Base-by-base conservation (phyloP, 2,888 invertebrate genomes). In the Pristionchus exspectatus region DNA sequence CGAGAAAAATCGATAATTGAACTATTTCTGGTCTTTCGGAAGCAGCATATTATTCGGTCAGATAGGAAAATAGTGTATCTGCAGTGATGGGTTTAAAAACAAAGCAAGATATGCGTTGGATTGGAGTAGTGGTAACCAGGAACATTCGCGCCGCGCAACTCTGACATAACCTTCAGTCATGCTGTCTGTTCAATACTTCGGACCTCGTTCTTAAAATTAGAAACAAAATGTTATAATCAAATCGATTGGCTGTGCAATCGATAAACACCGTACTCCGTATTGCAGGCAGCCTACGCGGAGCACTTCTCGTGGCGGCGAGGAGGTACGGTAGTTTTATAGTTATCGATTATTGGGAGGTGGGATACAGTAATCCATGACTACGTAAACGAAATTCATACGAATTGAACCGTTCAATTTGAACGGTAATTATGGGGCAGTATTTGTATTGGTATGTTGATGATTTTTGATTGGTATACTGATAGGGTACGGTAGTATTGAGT, bases 251-350 rank as follows among this genome's bases (percentile, higher is more conserved):
- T 30, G 14, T n/a, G 27, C 56, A 85, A 30, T 59, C 27, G 24
- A 59, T 59, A 10, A 59, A 21, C 33, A 85, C 59, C 33, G n/a
- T 56, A 30, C 83, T 59, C 21, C 38, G 3, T 27, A 50, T 89
- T 92, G 69, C 89, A 92, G 91, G 91, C 91, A 24, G 92, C 92
- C 24, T 95, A 94, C 84, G 63, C 92, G n/a, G 92, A 94, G 86
- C 93, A 94, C 89, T 94, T 95, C 74, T 91, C 92, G 24, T 95
- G 94, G 94, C 87, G 95, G 44, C 91, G 93, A 33, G 90, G 90
- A 54, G 93, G 93, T 66, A 74, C 44, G 50, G 81, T 81, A 27
- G 74, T 74, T 74, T 38, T 74, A 50, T 81, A 27, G 74, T 74
- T 74, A 74, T 74, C 74, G 74, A 74, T 74, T 74, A 38, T 44